Base-by-base conservation (phyloP, 2,113 vertebrate genomes). In the Zosterops borbonicus region DNA sequence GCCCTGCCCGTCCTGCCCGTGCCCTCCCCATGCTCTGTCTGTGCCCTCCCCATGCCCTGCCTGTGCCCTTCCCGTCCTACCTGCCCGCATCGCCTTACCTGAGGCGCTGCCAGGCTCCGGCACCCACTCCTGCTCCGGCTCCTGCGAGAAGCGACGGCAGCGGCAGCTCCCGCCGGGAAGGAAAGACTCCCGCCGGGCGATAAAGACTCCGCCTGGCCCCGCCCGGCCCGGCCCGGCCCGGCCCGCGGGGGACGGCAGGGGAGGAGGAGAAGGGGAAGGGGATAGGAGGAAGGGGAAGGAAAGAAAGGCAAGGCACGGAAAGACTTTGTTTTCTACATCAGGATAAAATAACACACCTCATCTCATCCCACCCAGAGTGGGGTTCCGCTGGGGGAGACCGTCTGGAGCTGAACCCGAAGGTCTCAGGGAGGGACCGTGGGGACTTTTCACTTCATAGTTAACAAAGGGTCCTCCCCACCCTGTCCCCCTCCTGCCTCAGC, bases 201-300 rank as follows among this genome's bases (percentile, higher is more conserved):
- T 3, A 71, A 12, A 83, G 75, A 42, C 70, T 79, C 75, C 23
- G 65, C 65, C 62, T 58, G 75, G 92, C 90, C 42, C 95, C 83
- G 92, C 95, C 94, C 92, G 86, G 39, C 64, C 87, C 68, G 83
- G 87, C 87, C 94, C 92, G 89, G 50, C 90, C 94, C 92, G 90
- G 50, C 90, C 74, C 50, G 89, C 47, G 74, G 37, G 60, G 79
- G 53, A 58, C 42, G 64, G 82, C 67, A 31, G 46, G 68, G 44
- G 68, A n/a, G 50, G 39, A 12, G 60, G 39, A 12, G 60, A 7
- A 47, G 67, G 50, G 41, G 71, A 33, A 70, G 35, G 28, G 77
- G 59, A 25, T 15, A 9, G 12, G 22, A 53, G 18, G 44, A 53
- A 44, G 33, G 37, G 42, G 11, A 49, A 42, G 37, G 31, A 46